Evolutionary conservation across 2,797 vertebrate genomes (phyloP).

Genomic region (Apogon talboti): DNA sequence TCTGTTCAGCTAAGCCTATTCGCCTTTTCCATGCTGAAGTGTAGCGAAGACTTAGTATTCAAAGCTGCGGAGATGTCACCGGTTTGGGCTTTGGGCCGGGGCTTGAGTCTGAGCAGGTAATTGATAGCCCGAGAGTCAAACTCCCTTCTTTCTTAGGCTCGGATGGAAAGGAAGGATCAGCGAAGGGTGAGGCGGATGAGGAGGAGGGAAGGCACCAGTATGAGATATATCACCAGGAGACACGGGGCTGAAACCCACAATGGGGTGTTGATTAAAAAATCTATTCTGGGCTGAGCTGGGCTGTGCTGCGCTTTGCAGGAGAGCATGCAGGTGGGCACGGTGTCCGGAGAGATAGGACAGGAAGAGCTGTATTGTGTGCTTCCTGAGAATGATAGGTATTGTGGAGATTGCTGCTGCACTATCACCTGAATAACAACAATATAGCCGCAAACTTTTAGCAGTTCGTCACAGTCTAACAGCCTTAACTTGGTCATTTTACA

Average conservation of each 20-base stretch:
- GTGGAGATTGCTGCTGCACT: slow-evolving; percentile 26
- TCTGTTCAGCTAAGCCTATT: slow-evolving; percentile 4
- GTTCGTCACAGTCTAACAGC: slow-evolving; percentile 5
- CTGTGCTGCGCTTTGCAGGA: slow-evolving; percentile 8
- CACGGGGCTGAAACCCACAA: slow-evolving; percentile 51
- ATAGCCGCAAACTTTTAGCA: slow-evolving; percentile 19
- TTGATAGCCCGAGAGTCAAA: slow-evolving; percentile 70
- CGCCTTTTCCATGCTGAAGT: slow-evolving; percentile 13
- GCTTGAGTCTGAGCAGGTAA: slow-evolving; percentile 58
- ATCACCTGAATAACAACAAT: slow-evolving; percentile 28
- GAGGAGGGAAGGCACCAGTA: slow-evolving; percentile 19
- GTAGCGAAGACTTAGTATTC: slow-evolving; percentile 43
- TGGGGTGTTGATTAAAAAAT: slow-evolving; percentile 68
- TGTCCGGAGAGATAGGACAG: slow-evolving; percentile 47
- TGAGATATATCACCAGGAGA: slow-evolving; percentile 58
- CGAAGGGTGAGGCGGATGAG: slow-evolving; percentile 38
- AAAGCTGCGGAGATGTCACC: slow-evolving; percentile 29
- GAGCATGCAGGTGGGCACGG: slow-evolving; percentile 41
- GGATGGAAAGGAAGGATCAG: slow-evolving; percentile 55
- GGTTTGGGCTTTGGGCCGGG: slow-evolving; percentile 29
- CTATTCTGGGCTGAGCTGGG: slow-evolving; percentile 41
- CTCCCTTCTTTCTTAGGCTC: slow-evolving; percentile 53
- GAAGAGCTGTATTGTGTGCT: slow-evolving; percentile 33
- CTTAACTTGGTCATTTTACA: slow-evolving; percentile 12
- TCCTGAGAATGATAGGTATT: slow-evolving; percentile 34